phyloP scores from a whole-genome alignment of 2,888 invertebrate species.

The Yponomeuta plumbellus region DNA sequence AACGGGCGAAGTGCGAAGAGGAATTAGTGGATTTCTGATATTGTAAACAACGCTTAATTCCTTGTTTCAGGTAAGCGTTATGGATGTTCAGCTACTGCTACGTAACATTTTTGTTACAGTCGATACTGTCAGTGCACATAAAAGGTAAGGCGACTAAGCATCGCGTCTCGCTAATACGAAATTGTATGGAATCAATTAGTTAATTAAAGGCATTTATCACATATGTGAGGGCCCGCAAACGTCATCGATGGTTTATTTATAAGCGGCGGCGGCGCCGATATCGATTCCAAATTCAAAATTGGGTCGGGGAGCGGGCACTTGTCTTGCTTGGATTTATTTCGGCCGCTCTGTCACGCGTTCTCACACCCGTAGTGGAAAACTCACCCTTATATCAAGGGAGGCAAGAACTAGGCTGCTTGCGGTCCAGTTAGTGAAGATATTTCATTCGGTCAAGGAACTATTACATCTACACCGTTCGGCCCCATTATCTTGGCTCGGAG shows the following conservation, averaged over 20 bases:
- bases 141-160: slow-evolving; percentile 4
- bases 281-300: slow-evolving; percentile 37
- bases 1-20: not conserved
- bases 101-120: not conserved
- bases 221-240: not conserved
- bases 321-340: slow-evolving; percentile 23
- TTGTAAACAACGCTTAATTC: slow-evolving; percentile 23
- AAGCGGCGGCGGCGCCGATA: slow-evolving; percentile 22
- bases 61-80: slow-evolving; percentile 49
- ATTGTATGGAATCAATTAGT: not conserved
- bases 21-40: too few relatives aligned
- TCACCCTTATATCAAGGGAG: not conserved
- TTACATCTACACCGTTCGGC: slow-evolving; percentile 44
- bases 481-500: slow-evolving; percentile 59
- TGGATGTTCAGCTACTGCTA: not conserved
- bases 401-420: not conserved
- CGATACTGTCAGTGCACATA: not conserved
- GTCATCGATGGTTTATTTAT: slow-evolving; percentile 6
- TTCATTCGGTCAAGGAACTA: slow-evolving; percentile 64
- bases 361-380: not conserved
- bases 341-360: slow-evolving; percentile 18
- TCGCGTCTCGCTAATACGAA: slow-evolving; percentile 19
- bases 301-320: slow-evolving; percentile 25
- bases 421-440: slow-evolving; percentile 39
- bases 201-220: not conserved